Evolutionary conservation across 1,140 invertebrate species (phyloP), one percentile per base, ranked within the genome.

Genomic region (Harlomillsia oculata): DNA sequence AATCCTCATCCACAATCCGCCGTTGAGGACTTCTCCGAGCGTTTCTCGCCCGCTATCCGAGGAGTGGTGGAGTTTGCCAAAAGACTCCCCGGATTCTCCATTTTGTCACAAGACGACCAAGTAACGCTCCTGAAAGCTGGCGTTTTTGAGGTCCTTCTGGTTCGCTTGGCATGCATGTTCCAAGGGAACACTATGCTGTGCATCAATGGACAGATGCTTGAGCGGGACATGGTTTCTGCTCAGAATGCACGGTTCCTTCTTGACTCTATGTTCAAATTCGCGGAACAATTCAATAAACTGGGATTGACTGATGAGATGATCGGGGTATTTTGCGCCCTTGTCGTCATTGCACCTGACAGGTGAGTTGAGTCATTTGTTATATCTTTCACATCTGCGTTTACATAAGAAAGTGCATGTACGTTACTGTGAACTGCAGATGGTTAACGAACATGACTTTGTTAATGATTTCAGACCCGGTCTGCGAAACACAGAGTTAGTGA

Each of bases 1-100:
- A 96, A 97, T 75, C 89, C 90, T 53, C 92, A 92, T 68, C 87
- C 90, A 32, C 83, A 87, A 68, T 81, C 89, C 41, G 68, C 83
- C 26, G 70, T 84, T 9, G 86, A 92, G 71, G 87, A 91, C 67
- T 93, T 93, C 71, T 90, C 87, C 44, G 87, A 93, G 72, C 78
- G 91, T 67, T 94, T 96, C 72, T 91, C 90, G 16, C 90, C 92
- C 57, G 90, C 91, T 32, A 95, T 97, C 66, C 86, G 90, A 66
- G 93, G 92, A 44, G 93, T 97, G 2, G 93, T 98, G 40, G 91
- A 95, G 69, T 99, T 97, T 72, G 94, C 94, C 63, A 96, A 96
- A 70, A 82, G 89, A 62, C 92, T 99, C 64, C 94, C 95, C 56
- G 94, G 94, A 49, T 98, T 99, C 76, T 82, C 86, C 62, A 77